Conservation (phyloP, 1,140 invertebrate genomes). For the Wasmannia auropunctata region DNA sequence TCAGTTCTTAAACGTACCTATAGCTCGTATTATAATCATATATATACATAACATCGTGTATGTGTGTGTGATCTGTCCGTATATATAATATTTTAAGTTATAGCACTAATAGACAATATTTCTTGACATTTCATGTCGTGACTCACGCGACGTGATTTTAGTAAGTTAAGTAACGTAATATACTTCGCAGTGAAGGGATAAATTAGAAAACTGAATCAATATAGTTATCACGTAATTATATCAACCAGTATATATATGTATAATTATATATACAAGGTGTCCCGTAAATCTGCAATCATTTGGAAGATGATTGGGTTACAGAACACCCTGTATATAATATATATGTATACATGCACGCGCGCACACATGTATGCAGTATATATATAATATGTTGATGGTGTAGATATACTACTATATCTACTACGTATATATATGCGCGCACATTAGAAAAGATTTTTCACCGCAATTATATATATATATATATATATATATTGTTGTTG, state of each 20-base stretch:
- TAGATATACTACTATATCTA: no score
- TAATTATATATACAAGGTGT: no score
- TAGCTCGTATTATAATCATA: background rate
- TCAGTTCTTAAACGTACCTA: background rate
- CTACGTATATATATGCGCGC: background rate
- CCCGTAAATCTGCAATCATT: no score
- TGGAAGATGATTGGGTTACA: no score
- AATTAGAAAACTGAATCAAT: constrained; percentile 18
- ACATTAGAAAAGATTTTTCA: background rate
- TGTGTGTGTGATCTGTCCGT: background rate
- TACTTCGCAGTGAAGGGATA: background rate
- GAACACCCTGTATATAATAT: no score
- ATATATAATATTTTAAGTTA: background rate
- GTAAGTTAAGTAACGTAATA: constrained; percentile 5
- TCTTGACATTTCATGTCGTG: constrained; percentile 25
- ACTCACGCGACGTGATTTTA: constrained; percentile 23
- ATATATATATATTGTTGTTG: no score
- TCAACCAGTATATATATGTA: background rate
- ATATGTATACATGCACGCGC: no score
- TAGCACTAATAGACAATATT: constrained; percentile 41
- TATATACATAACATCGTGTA: background rate
- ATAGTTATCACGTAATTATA: constrained; percentile 31
- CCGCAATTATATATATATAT: constrained; percentile 12
- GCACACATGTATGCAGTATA: no score
- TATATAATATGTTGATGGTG: no score